phyloP scores from a whole-genome alignment of 2,888 invertebrate species.

The Dione vanillae region DNA sequence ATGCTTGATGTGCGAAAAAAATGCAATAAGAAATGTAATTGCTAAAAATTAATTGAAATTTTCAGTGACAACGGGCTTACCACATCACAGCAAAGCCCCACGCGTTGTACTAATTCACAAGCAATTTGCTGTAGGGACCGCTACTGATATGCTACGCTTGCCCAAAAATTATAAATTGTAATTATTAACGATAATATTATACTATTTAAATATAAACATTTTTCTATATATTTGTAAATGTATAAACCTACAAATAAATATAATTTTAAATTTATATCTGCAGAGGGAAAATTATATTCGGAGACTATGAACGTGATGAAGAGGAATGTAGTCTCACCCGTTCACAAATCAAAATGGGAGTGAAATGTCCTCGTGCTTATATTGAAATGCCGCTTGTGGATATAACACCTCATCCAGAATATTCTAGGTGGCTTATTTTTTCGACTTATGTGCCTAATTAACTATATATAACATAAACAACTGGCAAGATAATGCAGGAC shows the following conservation, averaged over 20 bases:
- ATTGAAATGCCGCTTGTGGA: constrained; percentile 65
- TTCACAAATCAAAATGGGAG: constrained; percentile 59
- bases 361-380: constrained; percentile 65
- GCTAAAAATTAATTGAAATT: constrained; percentile 22
- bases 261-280: constrained; percentile 15
- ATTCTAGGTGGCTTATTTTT: constrained; percentile 58
- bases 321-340: constrained; percentile 64
- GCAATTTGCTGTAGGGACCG: constrained; percentile 70
- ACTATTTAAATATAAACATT: background rate
- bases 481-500: too few relatives aligned
- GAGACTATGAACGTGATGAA: constrained; percentile 74
- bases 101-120: constrained; percentile 69
- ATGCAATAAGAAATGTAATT: too few relatives aligned
- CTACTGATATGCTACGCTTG: constrained; percentile 64
- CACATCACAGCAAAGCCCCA: constrained; percentile 71
- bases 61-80: constrained; percentile 65
- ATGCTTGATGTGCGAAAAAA: too few relatives aligned
- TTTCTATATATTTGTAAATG: too few relatives aligned
- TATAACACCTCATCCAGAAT: constrained; percentile 73
- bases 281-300: constrained; percentile 72
- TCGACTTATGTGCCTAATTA: too few relatives aligned
- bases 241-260: too few relatives aligned
- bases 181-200: constrained; percentile 45
- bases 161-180: constrained; percentile 75
- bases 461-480: too few relatives aligned